These are phyloP conservation scores for Acronicta alni DNA, from an alignment of 2,888 invertebrate genomes.

Conservation along the genomic window DNA sequence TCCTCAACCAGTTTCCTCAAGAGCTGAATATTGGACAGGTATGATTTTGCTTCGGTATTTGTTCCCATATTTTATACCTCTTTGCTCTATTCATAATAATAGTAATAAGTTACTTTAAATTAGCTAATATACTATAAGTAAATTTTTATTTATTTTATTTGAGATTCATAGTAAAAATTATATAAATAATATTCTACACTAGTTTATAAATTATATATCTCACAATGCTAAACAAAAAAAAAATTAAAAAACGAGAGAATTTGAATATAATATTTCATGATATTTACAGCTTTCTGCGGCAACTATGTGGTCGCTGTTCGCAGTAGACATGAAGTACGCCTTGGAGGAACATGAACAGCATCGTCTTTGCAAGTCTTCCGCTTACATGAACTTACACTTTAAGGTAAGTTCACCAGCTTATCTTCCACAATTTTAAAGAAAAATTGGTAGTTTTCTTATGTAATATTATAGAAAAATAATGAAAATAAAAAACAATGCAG, in stretches of 20 bases:
- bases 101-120: too few relatives aligned
- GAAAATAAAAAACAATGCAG: too few relatives aligned
- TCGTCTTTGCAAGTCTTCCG: slow-evolving; percentile 98
- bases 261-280: background rate
- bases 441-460: too few relatives aligned
- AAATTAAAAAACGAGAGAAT: background rate
- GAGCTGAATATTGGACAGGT: slow-evolving; percentile 99
- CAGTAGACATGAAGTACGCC: slow-evolving; percentile 99
- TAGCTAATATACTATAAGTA: too few relatives aligned
- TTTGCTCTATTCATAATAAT: background rate
- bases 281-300: slow-evolving; percentile 96
- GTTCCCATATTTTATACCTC: background rate
- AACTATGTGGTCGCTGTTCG: slow-evolving; percentile 99
- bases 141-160: too few relatives aligned
- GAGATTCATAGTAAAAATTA: too few relatives aligned
- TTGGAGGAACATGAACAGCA: slow-evolving; percentile 99
- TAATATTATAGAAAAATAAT: too few relatives aligned
- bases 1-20: slow-evolving; percentile 99
- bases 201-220: too few relatives aligned
- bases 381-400: slow-evolving; percentile 99
- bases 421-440: background rate
- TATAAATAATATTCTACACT: too few relatives aligned
- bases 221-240: too few relatives aligned
- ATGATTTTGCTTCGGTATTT: slow-evolving; percentile 41
- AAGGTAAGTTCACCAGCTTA: slow-evolving; percentile 86